Conservation (phyloP, 1,140 invertebrate genomes). For the Tetramorium alpestre region DNA sequence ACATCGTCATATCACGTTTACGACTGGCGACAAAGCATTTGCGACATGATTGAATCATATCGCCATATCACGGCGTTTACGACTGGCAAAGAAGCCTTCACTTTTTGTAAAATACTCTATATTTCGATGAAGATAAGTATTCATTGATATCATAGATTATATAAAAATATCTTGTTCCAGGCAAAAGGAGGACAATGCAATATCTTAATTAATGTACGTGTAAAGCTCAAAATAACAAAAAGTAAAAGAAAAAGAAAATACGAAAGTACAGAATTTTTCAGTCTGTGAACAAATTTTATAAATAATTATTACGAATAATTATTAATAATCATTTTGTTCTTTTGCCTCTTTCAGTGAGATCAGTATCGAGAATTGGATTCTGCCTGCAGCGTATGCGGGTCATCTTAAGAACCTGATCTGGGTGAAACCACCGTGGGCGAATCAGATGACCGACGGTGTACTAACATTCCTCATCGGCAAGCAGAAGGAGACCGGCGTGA, state of each 20-base stretch:
- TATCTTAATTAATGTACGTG: too few species aligned
- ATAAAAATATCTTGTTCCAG: too few species aligned
- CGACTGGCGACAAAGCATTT: too few species aligned
- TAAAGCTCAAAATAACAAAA: background rate
- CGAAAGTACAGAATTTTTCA: background rate
- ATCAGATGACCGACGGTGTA: constrained; percentile 91
- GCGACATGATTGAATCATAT: too few species aligned
- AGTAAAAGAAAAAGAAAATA: background rate
- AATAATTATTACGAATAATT: background rate
- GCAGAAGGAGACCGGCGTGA: constrained; percentile 87
- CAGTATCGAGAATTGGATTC: constrained; percentile 97
- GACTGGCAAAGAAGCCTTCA: too few species aligned
- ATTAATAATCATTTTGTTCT: background rate
- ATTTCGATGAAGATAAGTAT: too few species aligned
- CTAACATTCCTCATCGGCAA: constrained; percentile 91
- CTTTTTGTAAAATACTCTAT: too few species aligned
- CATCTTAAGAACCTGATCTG: constrained; percentile 93
- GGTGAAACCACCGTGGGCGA: constrained; percentile 95
- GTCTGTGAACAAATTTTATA: background rate
- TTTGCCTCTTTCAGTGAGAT: constrained; percentile 80
- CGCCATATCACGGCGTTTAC: too few species aligned
- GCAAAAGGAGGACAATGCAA: too few species aligned
- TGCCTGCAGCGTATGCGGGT: constrained; percentile 94
- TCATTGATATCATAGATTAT: too few species aligned
- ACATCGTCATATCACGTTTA: too few species aligned